Evolutionary conservation across 2,888 invertebrate genomes (phyloP), one percentile per base, ranked within the genome.

Genomic region (Carpatolechia fugitivella): DNA sequence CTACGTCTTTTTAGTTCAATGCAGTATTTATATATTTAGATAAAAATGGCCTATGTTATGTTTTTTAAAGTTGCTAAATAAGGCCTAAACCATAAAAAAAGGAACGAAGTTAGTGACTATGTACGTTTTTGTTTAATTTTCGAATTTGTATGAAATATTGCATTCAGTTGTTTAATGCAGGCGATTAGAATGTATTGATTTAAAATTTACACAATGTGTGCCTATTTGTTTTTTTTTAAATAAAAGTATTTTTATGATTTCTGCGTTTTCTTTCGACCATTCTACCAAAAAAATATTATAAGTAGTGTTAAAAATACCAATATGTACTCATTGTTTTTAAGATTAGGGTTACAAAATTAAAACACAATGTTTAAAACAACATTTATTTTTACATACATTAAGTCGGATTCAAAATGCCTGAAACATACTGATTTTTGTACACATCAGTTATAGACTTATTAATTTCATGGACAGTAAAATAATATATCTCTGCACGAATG

Each of bases 341-440:
- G n/a, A n/a, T n/a, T n/a, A 8, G 33, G 33, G 33, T 11, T 3
- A 51, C 40, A 48, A 60, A 85, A 83, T 83, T 65, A 88, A 87
- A 88, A 68, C 77, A 84, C 80, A 82, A 81, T 84, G 85, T 63
- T 88, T 87, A 90, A 90, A 90, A 90, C 89, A 90, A 90, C 90
- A 90, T 90, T 90, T 90, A 90, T 90, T 90, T 89, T 89, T 90
- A 89, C 89, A 90, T 89, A 90, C 88, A 90, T 89, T 88, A 88
- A 88, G 86, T 90, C 89, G 84, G 89, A 90, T 90, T 90, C 87
- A 88, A 90, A 90, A 89, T 85, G 86, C 81, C 84, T 85, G 89
- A 89, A 89, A 88, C 86, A 84, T 85, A 88, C 88, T 88, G 87
- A 88, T 87, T 76, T 85, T 76, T 82, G 85, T 88, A 89, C 85